phyloP scores from a whole-genome alignment of 2,888 invertebrate species.

The Charanyca ferruginea region DNA sequence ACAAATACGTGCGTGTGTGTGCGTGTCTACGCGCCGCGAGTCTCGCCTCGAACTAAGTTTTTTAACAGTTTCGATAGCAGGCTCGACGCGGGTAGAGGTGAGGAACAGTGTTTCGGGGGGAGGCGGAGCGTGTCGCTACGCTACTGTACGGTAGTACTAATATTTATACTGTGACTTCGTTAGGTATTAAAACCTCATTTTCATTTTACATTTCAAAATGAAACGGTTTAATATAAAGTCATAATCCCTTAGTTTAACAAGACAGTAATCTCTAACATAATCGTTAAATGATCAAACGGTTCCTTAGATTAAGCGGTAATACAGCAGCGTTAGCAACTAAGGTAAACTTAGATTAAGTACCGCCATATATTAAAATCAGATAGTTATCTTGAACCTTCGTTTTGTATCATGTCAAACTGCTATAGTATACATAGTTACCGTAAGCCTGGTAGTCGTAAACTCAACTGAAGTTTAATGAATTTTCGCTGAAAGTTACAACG shows the following conservation, averaged over 20 bases:
- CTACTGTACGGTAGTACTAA: no score
- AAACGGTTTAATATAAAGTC: constrained; percentile 17
- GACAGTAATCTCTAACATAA: constrained; percentile 44
- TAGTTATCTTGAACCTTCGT: constrained; percentile 18
- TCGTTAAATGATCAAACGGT: constrained; percentile 40
- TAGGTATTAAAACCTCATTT: neutral
- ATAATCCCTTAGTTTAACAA: constrained; percentile 28
- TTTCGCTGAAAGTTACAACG: constrained; percentile 13
- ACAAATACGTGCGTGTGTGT: no score
- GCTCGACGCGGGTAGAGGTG: no score
- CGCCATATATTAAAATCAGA: constrained; percentile 32
- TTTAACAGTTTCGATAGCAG: no score
- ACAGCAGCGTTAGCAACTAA: constrained; percentile 21
- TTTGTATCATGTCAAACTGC: constrained; percentile 13
- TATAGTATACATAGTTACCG: constrained; percentile 5
- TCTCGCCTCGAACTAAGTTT: no score
- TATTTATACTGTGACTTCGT: no score
- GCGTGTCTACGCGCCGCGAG: no score
- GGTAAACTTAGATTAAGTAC: constrained; percentile 35
- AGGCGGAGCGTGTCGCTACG: no score
- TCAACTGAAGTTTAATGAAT: constrained; percentile 28
- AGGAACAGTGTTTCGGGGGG: no score
- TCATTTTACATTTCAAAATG: neutral
- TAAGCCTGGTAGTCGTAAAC: constrained; percentile 18
- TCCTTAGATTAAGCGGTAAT: constrained; percentile 38